A percentile compares a stretch with the other conserved stretches of the same genome.
These are phyloP conservation scores for Drosophila ananassae DNA, from an alignment of 1,140 invertebrate genomes.

Conservation along the genomic window DNA sequence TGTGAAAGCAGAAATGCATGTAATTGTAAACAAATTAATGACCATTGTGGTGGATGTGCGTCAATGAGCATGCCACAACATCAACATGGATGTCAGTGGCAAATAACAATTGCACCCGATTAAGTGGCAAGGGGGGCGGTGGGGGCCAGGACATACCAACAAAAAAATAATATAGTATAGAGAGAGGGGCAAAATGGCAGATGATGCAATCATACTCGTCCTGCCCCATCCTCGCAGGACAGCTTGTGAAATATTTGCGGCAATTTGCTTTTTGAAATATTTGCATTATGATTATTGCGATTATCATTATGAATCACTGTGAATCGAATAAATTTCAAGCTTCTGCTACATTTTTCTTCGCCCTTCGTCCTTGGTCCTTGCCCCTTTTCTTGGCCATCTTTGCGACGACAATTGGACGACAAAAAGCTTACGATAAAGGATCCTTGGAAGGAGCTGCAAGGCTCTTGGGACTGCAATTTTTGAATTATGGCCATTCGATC, in stretches of 20 bases:
- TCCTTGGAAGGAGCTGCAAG: slow-evolving; percentile 8
- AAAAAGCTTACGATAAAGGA: slow-evolving; percentile 13
- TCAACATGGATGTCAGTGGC: slow-evolving; percentile 21
- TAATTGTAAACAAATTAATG: slow-evolving; percentile 65
- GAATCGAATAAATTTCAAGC: slow-evolving; percentile 48
- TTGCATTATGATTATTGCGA: slow-evolving; percentile 57
- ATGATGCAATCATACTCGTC: slow-evolving; percentile 20
- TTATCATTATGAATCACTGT: slow-evolving; percentile 45
- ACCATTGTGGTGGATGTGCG: slow-evolving; percentile 52
- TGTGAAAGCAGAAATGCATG: slow-evolving; percentile 52
- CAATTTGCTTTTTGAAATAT: slow-evolving; percentile 56
- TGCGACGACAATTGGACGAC: slow-evolving; percentile 15
- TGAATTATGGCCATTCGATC: slow-evolving; percentile 31
- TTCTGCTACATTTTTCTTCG: slow-evolving; percentile 12
- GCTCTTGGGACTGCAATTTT: not conserved
- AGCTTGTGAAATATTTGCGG: slow-evolving; percentile 51
- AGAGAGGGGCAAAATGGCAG: not conserved
- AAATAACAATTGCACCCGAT: slow-evolving; percentile 16
- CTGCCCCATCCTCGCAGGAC: not conserved
- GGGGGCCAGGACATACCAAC: no score
- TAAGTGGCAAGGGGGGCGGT: not conserved
- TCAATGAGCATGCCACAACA: slow-evolving; percentile 58
- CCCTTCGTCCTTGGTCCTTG: slow-evolving; percentile 3
- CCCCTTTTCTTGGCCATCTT: slow-evolving; percentile 8
- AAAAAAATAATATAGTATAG: not conserved